phyloP scores from a whole-genome alignment of 2,113 vertebrate genomes.

The Sula dactylatra region DNA sequence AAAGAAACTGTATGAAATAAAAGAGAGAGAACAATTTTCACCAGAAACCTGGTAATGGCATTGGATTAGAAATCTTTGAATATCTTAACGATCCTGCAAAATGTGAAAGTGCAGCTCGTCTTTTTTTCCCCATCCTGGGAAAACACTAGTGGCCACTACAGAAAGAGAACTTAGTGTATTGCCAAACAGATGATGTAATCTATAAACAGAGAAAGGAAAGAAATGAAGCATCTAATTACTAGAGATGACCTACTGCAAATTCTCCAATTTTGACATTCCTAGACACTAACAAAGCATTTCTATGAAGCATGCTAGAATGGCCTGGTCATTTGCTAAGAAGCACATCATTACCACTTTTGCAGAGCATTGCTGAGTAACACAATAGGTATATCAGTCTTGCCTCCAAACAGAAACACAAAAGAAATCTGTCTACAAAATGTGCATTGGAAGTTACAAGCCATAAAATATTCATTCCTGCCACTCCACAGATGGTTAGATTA shows the following conservation, averaged over 20 bases:
- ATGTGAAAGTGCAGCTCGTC: background rate
- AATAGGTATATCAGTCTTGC: background rate
- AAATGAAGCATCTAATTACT: background rate
- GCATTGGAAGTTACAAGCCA: background rate
- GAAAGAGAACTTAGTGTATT: background rate
- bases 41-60: background rate
- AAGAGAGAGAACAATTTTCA: background rate
- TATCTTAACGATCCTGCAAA: background rate
- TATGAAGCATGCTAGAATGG: background rate
- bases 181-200: background rate
- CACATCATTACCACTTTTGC: background rate
- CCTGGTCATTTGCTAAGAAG: background rate
- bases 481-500: background rate
- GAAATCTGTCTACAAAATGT: background rate
- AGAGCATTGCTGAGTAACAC: background rate
- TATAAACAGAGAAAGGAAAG: background rate
- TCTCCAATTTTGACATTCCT: background rate
- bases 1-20: background rate
- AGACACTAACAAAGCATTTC: background rate
- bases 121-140: background rate
- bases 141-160: background rate
- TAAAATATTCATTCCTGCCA: background rate
- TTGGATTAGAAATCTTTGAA: background rate
- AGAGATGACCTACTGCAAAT: background rate
- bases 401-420: background rate